These are phyloP conservation scores for Battus philenor DNA, from an alignment of 1,140 invertebrate species.

Conservation along the genomic window DNA sequence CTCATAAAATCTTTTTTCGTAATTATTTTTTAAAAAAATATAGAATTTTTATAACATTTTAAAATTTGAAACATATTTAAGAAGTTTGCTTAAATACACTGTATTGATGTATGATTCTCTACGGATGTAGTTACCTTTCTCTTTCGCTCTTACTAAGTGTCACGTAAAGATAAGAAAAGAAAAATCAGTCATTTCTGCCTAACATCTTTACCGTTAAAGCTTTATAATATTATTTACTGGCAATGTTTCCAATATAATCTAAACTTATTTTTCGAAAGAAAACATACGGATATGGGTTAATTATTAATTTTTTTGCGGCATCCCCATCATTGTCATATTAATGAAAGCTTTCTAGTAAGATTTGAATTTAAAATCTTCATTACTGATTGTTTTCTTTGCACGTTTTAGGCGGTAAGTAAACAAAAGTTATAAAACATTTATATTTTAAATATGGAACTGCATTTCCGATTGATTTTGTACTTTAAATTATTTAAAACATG, in stretches of 20 bases:
- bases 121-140: no score
- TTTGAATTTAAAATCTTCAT: conserved; percentile 8
- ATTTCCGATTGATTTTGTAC: conserved; percentile 9
- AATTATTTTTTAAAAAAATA: no score
- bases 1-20: no score
- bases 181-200: neutral
- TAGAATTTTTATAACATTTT: no score
- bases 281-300: conserved; percentile 27
- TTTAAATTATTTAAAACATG: conserved; percentile 16
- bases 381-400: conserved; percentile 17
- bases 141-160: no score
- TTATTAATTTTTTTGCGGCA: conserved; percentile 43
- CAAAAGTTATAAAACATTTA: conserved; percentile 15
- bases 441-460: no score
- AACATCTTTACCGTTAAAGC: conserved; percentile 1
- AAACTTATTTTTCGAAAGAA: conserved; percentile 30
- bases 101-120: no score
- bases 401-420: conserved; percentile 20
- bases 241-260: conserved; percentile 26
- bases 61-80: no score
- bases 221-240: conserved; percentile 22
- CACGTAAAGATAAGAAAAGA: neutral
- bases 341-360: no score
- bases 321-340: conserved; percentile 31
- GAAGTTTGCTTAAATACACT: no score